A percentile compares a stretch with the other conserved stretches of the same genome.
Conservation (phyloP, 2,888 invertebrate species). For the Eulithis testata region DNA sequence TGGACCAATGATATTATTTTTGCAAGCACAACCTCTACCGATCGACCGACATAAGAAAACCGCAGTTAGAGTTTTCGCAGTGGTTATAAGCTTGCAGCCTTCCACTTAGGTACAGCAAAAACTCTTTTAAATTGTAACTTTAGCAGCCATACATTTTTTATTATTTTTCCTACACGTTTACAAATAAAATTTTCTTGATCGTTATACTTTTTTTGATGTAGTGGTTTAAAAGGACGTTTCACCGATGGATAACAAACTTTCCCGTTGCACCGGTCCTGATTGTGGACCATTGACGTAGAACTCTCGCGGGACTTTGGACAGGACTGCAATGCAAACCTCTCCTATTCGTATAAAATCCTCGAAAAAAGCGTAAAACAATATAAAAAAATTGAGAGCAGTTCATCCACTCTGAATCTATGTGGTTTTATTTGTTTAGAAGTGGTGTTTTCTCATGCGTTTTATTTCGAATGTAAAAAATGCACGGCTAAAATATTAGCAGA, state of each 20-base stretch:
- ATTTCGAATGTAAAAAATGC: neutral
- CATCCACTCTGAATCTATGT: constrained; percentile 4
- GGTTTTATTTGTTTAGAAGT: neutral
- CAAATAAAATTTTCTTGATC: too few relatives aligned
- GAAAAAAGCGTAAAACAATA: constrained; percentile 28
- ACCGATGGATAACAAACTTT: constrained; percentile 26
- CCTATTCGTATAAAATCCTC: constrained; percentile 17
- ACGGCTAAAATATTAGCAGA: neutral
- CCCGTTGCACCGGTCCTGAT: constrained; percentile 32
- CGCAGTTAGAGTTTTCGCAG: too few relatives aligned
- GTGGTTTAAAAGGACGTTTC: neutral
- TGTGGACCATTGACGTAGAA: constrained; percentile 43
- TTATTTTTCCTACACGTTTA: too few relatives aligned
- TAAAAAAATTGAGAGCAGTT: constrained; percentile 19
- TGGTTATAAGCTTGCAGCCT: too few relatives aligned
- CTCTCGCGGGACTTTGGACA: constrained; percentile 33
- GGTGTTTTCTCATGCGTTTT: neutral
- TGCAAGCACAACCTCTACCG: too few relatives aligned
- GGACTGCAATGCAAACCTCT: constrained; percentile 29
- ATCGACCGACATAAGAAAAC: too few relatives aligned
- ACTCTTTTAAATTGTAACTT: too few relatives aligned
- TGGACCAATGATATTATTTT: too few relatives aligned
- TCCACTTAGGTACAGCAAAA: too few relatives aligned
- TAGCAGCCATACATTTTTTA: too few relatives aligned
- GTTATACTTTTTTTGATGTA: neutral